phyloP scores from a whole-genome alignment of 2,797 vertebrate genomes.

The Coilia nasus region DNA sequence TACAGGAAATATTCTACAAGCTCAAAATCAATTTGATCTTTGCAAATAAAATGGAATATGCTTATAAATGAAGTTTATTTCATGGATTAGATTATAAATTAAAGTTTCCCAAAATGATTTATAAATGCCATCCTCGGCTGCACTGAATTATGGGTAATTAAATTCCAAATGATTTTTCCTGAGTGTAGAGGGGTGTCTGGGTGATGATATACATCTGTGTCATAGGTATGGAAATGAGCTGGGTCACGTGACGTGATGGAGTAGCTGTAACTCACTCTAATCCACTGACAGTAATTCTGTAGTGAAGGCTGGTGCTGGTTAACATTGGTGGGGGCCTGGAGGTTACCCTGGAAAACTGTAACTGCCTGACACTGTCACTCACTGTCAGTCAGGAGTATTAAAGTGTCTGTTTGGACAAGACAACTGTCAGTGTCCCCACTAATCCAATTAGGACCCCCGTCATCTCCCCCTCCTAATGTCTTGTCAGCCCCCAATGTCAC shows the following conservation, averaged over 20 bases:
- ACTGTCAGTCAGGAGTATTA: conserved; percentile 35
- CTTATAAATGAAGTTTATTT: neutral
- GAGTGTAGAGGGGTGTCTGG: neutral
- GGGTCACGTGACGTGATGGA: neutral
- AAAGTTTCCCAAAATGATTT: neutral
- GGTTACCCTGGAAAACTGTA: neutral
- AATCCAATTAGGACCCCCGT: conserved; percentile 31
- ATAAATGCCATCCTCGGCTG: neutral
- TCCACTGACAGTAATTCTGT: neutral
- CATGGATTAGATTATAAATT: neutral
- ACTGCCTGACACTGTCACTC: conserved; percentile 23
- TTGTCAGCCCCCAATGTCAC: too few species aligned
- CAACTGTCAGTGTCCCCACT: conserved; percentile 29
- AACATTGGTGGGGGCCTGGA: neutral
- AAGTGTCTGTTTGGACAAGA: conserved; percentile 17
- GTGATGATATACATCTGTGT: neutral
- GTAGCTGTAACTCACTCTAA: neutral
- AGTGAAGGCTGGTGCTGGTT: neutral
- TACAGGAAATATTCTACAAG: neutral
- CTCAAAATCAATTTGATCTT: neutral
- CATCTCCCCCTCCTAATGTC: too few species aligned
- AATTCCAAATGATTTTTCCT: neutral
- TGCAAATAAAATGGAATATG: neutral
- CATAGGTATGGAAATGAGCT: neutral
- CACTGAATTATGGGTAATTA: neutral